These are phyloP conservation scores for Catalaphyllia jardinei DNA, from an alignment of 64 coral and sea anemone species.

Conservation along the genomic window DNA sequence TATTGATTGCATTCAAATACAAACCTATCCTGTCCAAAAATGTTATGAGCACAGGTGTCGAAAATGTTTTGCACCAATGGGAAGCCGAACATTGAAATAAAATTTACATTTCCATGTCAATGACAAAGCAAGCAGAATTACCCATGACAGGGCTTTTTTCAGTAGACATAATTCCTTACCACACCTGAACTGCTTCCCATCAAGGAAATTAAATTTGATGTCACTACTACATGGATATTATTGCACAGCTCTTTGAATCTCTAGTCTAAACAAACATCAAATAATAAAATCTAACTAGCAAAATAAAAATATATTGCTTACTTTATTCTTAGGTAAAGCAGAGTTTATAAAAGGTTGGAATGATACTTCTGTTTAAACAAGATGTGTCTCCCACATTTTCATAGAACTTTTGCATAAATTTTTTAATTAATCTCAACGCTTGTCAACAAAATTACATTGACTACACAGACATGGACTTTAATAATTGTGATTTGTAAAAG, in stretches of 20 bases:
- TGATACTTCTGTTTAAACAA: not conserved
- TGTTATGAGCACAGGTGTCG: slow-evolving; percentile 9
- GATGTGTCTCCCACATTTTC: not conserved
- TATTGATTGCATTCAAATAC: not conserved
- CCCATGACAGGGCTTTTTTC: slow-evolving; percentile 3
- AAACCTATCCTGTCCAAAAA: slow-evolving; percentile 12
- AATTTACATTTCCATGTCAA: slow-evolving; percentile 36
- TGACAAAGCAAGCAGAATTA: slow-evolving; percentile 13
- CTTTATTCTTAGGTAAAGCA: not conserved
- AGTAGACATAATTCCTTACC: slow-evolving; percentile 28
- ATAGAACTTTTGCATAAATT: slow-evolving; percentile 12
- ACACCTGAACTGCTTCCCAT: slow-evolving; percentile 36
- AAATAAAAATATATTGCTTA: not conserved
- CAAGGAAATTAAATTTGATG: slow-evolving; percentile 23
- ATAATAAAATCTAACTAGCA: not conserved
- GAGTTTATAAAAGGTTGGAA: not conserved
- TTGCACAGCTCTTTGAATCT: not conserved
- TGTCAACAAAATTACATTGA: not conserved
- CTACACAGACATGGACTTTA: not conserved
- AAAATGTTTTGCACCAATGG: not conserved
- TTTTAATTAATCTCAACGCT: not conserved
- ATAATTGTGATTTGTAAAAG: slow-evolving; percentile 9
- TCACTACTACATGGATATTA: slow-evolving; percentile 2
- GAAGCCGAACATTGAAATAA: not conserved
- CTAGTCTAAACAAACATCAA: not conserved